Evolutionary conservation across 2,113 vertebrate species (phyloP), one percentile per base, ranked within the genome.

Genomic region (Periophthalmodon schlosseri): DNA sequence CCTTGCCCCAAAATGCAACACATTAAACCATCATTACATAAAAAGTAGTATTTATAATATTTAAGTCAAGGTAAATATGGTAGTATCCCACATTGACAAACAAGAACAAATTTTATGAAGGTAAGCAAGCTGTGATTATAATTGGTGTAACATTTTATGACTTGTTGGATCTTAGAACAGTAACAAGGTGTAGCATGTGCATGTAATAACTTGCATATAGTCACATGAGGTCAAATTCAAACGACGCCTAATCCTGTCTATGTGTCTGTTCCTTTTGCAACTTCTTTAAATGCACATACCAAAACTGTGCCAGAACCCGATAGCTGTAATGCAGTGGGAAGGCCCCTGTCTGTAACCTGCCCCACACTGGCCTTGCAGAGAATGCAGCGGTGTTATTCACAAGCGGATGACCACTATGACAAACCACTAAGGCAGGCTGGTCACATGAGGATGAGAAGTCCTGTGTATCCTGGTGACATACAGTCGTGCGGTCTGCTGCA

Each of bases 391-490:
- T 69, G 76, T 79, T 81, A 70, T 78, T 84, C 70, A 52, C 70
- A 77, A 73, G 72, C n/a, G 13, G 69, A 63, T 67, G 73, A 66
- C 73, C 75, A 70, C 24, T 70, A 67, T 83, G 68, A 69, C 72
- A 64, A 82, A 56, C 63, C 61, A 49, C 60, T 49, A 4, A 76
- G 73, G 74, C 72, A 78, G 71, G 73, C 74, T 66, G 78, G 71
- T 83, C 87, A 82, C 84, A 82, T 86, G 78, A 21, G 64, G 57
- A 75, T 66, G 73, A 76, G 66, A 46, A 36, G 24, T 66, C 1
- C 50, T 66, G 39, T 69, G n/a, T 66, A 61, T 68, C 36, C 58
- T 63, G 49, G 39, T 54, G 15, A 28, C 52, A 56, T 52, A 52
- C 4, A 54, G 9, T 68, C 15, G 13, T 9, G 44, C 57, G 14